Evolutionary conservation across 2,888 invertebrate species (phyloP), one percentile per base, ranked within the genome.

Genomic region (Hyles lineata): DNA sequence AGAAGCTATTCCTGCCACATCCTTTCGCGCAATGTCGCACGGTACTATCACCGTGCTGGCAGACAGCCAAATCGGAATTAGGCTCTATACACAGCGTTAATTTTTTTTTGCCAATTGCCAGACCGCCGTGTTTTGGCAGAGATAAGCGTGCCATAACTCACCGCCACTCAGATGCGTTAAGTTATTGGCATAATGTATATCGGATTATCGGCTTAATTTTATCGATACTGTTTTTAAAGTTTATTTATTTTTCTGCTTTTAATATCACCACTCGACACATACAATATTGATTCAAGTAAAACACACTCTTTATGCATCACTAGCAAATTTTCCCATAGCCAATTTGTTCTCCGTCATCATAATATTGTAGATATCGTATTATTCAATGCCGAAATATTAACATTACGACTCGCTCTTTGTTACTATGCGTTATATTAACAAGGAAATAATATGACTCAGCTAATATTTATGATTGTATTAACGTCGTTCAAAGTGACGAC

Each of bases 91-190:
- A 71, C 74, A 74, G 72, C 74, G 74, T 76, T 76, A 80, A n/a
- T 55, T 55, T 79, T 76, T 76, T 76, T 74, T 75, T 78, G 79
- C 82, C 83, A 78, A 85, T 84, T 79, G 80, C 83, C 82, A 80
- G 79, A 80, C 83, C 84, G 79, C 81, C 80, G 82, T 79, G 81
- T 85, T 85, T 83, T 83, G 84, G 82, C 83, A 74, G 79, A 78
- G 77, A 82, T 81, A 81, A 78, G 76, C 77, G 69, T 52, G 73
- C 75, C 71, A 80, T 83, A 78, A 82, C 76, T 80, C 81, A 79
- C 73, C 71, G 72, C 76, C 75, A 77, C 76, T 74, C 55, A 55
- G 74, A 72, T 75, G 74, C 50, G 29, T 73, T 58, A 59, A n/a
- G 17, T 32, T 35, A 62, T 67, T 25, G 21, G 50, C 43, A 21